A percentile compares a stretch with the other conserved stretches of the same genome.
These are phyloP conservation scores for Corticium candelabrum DNA, from an alignment of 37 sponge, comb jelly and placozoan genomes.

Conservation along the genomic window DNA sequence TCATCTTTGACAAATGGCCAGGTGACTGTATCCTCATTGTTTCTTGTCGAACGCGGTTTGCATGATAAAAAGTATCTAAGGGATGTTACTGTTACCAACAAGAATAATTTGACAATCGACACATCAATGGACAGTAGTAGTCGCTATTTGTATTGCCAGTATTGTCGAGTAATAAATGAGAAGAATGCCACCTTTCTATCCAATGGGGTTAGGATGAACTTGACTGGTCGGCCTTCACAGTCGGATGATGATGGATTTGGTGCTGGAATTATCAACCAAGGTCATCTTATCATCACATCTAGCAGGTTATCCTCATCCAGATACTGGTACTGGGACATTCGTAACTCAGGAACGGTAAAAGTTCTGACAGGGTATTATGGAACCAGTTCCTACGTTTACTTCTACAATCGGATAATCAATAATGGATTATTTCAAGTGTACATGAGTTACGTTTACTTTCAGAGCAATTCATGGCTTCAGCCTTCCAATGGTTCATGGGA, in stretches of 20 bases:
- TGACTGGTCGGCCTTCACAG: background rate
- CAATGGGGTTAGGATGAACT: background rate
- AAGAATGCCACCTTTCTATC: background rate
- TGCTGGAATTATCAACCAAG: background rate
- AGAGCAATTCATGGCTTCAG: too few species aligned
- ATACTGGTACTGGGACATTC: conserved; percentile 1
- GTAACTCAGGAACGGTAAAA: background rate
- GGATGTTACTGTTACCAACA: background rate
- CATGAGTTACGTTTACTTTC: too few species aligned
- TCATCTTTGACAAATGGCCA: background rate
- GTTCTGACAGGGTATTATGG: background rate
- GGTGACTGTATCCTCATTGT: background rate
- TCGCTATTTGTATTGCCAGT: background rate
- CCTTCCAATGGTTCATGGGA: background rate
- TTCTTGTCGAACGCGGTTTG: background rate
- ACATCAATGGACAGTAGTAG: conserved; percentile 5
- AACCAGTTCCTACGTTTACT: background rate
- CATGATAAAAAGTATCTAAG: background rate
- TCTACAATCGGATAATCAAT: background rate
- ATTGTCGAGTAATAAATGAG: background rate
- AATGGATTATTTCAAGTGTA: background rate
- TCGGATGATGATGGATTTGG: background rate
- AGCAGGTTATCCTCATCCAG: background rate
- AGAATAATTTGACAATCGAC: background rate
- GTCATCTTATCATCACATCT: background rate